Evolutionary conservation across 2,888 invertebrate species (phyloP), one percentile per base, ranked within the genome.

Genomic region (Caradrina clavipalpis): DNA sequence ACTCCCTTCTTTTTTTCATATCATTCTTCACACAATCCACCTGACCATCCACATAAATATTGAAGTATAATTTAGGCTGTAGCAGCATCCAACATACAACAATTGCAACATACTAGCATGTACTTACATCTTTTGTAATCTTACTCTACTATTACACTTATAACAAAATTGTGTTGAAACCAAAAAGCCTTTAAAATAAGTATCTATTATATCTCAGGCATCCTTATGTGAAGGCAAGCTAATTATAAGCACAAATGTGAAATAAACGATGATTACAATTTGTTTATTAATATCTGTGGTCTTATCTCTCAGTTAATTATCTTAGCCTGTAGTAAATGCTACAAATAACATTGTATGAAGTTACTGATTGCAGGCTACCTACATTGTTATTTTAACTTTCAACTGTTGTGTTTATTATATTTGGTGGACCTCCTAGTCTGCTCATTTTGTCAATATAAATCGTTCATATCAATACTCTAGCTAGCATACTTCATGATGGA

Each of bases 221-320:
- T n/a, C 15, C 21, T n/a, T 13, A 17, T 11, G 6, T 8, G 5
- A 45, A 58, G 2, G 11, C 13, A 6, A 39, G 13, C 11, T 42
- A 31, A 53, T 56, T 35, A 56, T 26, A 42, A 47, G 6, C 3
- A 50, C 21, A 42, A 70, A 63, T 61, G 22, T 53, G 45, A 76
- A 58, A 53, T 45, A 64, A 58, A 73, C 10, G 1, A 67, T 78
- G 21, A 61, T 49, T 35, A 57, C 50, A 72, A 50, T 72, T 67
- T 63, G 70, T 63, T 64, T 61, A 67, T 78, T 62, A 57, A 67
- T 60, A 65, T 54, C 58, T 26, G 19, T 47, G 35, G 42, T 66
- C 53, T 82, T 77, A 78, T 81, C 78, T 63, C 15, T 13, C 1
- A 21, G 13, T 60, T 68, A 76, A 78, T 81, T 80, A 75, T 54